phyloP scores from a whole-genome alignment of 1,140 invertebrate species.

The Papilio helenus region DNA sequence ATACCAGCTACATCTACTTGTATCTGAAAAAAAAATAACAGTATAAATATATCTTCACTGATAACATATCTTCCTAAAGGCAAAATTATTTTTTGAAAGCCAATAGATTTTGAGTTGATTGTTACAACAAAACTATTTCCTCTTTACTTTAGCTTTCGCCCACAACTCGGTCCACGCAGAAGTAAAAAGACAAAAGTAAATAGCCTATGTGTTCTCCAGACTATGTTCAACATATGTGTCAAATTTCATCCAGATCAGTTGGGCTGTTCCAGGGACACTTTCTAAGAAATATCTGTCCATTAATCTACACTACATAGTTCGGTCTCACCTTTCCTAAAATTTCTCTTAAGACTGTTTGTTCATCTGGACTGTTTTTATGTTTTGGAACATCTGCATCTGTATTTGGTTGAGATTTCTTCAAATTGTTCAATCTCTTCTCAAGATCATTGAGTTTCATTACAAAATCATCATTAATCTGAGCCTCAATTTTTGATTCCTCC shows the following conservation, averaged over 20 bases:
- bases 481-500: constrained; percentile 12
- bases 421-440: constrained; percentile 1
- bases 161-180: no score
- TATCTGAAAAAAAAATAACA: constrained; percentile 45
- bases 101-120: no score
- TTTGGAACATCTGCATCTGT: not conserved
- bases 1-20: constrained; percentile 59
- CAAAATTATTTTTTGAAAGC: no score
- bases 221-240: no score
- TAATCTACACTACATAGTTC: not conserved
- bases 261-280: not conserved
- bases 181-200: no score
- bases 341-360: constrained; percentile 63
- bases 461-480: not conserved
- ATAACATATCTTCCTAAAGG: no score
- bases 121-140: no score
- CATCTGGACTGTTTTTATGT: constrained; percentile 50
- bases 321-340: constrained; percentile 68
- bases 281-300: no score
- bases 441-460: constrained; percentile 7
- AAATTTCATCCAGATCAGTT: no score
- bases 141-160: no score
- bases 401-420: not conserved
- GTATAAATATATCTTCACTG: no score
- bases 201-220: no score